Evolutionary conservation across 2,888 invertebrate genomes (phyloP).

Genomic region (Watsonalla binaria): DNA sequence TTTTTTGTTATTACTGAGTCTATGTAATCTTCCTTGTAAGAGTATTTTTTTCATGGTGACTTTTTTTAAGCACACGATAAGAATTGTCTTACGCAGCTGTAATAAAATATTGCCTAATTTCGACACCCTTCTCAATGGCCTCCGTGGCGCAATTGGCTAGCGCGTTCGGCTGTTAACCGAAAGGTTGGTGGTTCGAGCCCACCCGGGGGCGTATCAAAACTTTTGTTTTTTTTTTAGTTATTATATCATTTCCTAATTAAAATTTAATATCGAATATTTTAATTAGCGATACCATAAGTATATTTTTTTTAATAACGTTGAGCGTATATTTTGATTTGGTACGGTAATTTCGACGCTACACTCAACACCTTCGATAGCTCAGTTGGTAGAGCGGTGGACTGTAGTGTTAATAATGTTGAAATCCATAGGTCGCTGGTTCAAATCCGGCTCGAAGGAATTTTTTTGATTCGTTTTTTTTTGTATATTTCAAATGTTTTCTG

Average conservation of each 20-base stretch:
- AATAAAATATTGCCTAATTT: constrained; percentile 36
- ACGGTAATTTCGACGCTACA: not conserved
- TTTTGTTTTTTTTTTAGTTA: not conserved
- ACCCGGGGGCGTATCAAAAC: constrained; percentile 90
- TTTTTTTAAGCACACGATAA: no score
- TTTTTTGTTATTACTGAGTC: no score
- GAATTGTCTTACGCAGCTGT: no score
- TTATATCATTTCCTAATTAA: no score
- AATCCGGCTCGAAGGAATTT: constrained; percentile 79
- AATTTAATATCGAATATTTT: no score
- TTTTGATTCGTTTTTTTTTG: constrained; percentile 10
- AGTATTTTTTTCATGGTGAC: no score
- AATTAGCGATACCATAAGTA: not conserved
- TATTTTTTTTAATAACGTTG: not conserved
- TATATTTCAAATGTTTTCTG: no score
- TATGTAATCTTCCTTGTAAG: no score
- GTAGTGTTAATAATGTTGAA: constrained; percentile 39
- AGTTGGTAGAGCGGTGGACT: constrained; percentile 80
- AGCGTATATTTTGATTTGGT: not conserved
- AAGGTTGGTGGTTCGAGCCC: constrained; percentile 99
- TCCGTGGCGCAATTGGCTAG: constrained; percentile 87
- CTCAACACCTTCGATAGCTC: constrained; percentile 72
- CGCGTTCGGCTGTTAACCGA: constrained; percentile 99
- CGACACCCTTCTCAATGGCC: constrained; percentile 24
- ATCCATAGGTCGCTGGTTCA: constrained; percentile 82